phyloP scores from a whole-genome alignment of 1,140 invertebrate species.

The Holotrichia oblita region DNA sequence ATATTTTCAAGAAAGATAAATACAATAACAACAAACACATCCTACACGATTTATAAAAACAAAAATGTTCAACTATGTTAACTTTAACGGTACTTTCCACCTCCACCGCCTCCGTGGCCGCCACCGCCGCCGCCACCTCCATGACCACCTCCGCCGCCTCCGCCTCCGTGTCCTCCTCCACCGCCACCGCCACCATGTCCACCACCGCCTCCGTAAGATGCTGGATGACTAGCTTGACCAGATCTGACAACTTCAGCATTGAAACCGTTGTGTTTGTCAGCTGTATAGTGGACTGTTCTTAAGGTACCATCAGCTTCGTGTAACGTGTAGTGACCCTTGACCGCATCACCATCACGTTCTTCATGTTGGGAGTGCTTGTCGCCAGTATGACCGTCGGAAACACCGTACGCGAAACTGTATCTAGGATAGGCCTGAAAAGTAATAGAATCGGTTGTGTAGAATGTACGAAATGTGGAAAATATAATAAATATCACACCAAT shows the following conservation, averaged over 20 bases:
- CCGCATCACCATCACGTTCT: slow-evolving; percentile 55
- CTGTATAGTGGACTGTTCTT: slow-evolving; percentile 67
- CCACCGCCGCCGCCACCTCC: not conserved
- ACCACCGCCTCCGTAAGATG: slow-evolving; percentile 7
- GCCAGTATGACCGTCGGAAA: slow-evolving; percentile 76
- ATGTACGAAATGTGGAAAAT: not conserved
- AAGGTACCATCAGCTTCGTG: slow-evolving; percentile 67
- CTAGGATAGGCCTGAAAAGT: not conserved
- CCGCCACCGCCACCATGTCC: not conserved
- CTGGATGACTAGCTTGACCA: slow-evolving; percentile 52
- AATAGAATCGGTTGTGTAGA: not conserved
- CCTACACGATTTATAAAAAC: slow-evolving; percentile 1
- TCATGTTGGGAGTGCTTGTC: slow-evolving; percentile 68
- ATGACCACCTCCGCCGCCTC: not conserved
- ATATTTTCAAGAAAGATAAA: not conserved
- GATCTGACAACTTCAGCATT: slow-evolving; percentile 57
- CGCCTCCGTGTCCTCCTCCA: not conserved
- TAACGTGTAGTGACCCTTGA: slow-evolving; percentile 57
- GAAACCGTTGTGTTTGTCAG: slow-evolving; percentile 66
- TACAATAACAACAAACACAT: not conserved
- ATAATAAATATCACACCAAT: not conserved
- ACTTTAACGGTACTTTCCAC: not conserved
- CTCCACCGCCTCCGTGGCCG: not conserved
- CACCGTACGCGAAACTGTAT: slow-evolving; percentile 78
- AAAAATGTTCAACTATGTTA: not conserved